A percentile compares a stretch with the other conserved stretches of the same genome.
Conservation (phyloP, 2,113 vertebrate species). For the Aphyosemion australe region DNA sequence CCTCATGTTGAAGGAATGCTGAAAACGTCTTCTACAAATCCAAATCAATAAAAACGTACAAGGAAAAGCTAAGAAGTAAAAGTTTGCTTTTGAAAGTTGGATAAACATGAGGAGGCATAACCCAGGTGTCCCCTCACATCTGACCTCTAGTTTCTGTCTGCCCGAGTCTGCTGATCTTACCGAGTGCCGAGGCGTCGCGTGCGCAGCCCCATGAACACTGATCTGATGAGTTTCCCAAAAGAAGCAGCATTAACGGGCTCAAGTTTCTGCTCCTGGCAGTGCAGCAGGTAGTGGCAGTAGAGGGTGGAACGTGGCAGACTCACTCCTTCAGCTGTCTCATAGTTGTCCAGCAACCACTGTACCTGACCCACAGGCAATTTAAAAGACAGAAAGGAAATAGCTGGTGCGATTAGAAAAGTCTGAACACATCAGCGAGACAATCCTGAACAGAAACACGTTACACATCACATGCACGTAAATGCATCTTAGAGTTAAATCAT, state of each 20-base stretch:
- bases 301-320: slow-evolving; percentile 94
- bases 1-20: too few species aligned
- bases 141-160: too few species aligned
- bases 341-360: slow-evolving; percentile 96
- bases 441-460: not conserved
- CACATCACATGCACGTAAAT: slow-evolving; percentile 37
- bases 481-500: not conserved
- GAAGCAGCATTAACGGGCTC: slow-evolving; percentile 93
- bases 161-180: slow-evolving; percentile 61
- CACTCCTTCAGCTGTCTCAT: slow-evolving; percentile 93
- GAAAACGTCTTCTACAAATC: too few species aligned
- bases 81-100: too few species aligned
- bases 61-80: too few species aligned
- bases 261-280: slow-evolving; percentile 95
- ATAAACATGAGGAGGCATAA: too few species aligned
- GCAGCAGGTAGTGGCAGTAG: slow-evolving; percentile 94
- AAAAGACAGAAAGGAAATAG: slow-evolving; percentile 49
- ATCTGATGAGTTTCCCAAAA: slow-evolving; percentile 93
- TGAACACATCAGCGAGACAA: not conserved
- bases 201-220: slow-evolving; percentile 92
- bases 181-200: slow-evolving; percentile 90
- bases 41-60: too few species aligned
- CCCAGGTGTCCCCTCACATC: too few species aligned
- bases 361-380: slow-evolving; percentile 81
- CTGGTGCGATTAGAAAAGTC: slow-evolving; percentile 73